Evolutionary conservation across 2,797 vertebrate species (phyloP).

Genomic region (Pseudomugil tenellus): DNA sequence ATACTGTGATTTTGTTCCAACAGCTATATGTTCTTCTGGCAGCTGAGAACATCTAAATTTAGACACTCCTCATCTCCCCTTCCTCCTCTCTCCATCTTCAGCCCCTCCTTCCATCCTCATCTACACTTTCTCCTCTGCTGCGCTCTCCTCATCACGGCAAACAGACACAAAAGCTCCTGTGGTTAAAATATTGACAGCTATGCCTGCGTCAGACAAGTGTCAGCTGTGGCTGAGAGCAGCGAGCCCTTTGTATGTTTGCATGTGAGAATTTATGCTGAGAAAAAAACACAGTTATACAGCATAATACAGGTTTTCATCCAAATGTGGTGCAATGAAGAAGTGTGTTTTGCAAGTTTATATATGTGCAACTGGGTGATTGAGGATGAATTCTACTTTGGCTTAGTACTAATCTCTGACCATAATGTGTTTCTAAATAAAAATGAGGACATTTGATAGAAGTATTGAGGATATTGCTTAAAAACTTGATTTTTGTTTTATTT

Average conservation of each 20-base stretch:
- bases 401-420: too few relatives aligned
- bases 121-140: constrained; percentile 49
- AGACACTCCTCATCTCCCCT: constrained; percentile 61
- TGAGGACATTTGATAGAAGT: too few relatives aligned
- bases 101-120: constrained; percentile 46
- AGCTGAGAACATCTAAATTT: constrained; percentile 78
- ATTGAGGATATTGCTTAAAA: too few relatives aligned
- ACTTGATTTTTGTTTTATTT: not conserved
- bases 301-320: not conserved
- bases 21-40: constrained; percentile 60
- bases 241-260: constrained; percentile 24
- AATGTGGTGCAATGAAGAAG: not conserved
- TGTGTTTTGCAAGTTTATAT: not conserved
- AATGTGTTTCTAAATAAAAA: too few relatives aligned
- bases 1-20: constrained; percentile 59
- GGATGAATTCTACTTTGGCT: not conserved
- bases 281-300: constrained; percentile 30
- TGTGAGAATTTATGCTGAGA: constrained; percentile 12
- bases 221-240: constrained; percentile 60
- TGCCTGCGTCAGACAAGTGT: constrained; percentile 63
- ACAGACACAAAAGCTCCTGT: constrained; percentile 59
- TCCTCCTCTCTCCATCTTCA: constrained; percentile 55
- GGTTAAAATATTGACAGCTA: constrained; percentile 67
- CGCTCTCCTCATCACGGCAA: constrained; percentile 52
- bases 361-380: not conserved